Conservation (phyloP, 2,113 vertebrate species). For the Hippopotamus amphibius region DNA sequence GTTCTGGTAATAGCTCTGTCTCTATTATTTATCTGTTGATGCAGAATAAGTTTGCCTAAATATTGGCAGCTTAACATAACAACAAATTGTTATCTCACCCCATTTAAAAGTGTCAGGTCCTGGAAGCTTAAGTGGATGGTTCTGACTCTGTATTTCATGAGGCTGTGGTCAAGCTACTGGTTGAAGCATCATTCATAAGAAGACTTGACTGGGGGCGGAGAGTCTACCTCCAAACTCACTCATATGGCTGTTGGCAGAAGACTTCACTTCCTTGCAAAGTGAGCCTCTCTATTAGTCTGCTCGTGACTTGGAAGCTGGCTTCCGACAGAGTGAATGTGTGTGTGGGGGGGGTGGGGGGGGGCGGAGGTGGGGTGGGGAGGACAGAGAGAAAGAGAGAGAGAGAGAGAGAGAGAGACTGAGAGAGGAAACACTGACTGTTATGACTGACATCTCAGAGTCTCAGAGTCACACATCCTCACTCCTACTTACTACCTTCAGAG, state of each 20-base stretch:
- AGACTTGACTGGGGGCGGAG: neutral
- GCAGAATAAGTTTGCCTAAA: neutral
- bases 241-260: neutral
- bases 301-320: neutral
- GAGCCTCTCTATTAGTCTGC: neutral
- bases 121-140: neutral
- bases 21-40: neutral
- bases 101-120: neutral
- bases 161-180: neutral
- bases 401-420: neutral
- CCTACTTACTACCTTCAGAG: neutral
- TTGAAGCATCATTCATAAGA: neutral
- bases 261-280: neutral
- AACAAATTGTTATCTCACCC: neutral
- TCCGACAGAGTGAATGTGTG: neutral
- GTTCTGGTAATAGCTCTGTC: neutral
- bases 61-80: neutral
- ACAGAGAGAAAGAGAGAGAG: neutral
- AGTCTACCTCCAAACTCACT: neutral
- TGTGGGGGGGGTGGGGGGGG: too few species aligned
- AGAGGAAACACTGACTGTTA: neutral
- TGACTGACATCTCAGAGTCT: neutral
- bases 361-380: too few species aligned
- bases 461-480: neutral
- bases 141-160: neutral